phyloP scores from a whole-genome alignment of 2,797 vertebrate species.

The Sebastiscus tertius region DNA sequence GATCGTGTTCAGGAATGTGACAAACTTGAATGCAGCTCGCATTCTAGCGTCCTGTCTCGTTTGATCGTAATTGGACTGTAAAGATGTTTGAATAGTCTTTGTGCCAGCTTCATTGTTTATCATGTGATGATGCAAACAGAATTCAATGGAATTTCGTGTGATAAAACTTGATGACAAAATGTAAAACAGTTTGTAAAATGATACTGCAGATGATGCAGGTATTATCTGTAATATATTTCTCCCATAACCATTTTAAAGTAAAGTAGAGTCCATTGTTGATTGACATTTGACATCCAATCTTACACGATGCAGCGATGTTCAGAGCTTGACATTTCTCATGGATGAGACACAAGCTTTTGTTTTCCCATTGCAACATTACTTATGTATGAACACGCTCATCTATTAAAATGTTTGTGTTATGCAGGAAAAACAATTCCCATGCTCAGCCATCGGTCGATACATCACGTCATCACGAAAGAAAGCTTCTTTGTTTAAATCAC shows the following conservation, averaged over 20 bases:
- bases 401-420: slow-evolving; percentile 48
- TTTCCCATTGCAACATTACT: slow-evolving; percentile 52
- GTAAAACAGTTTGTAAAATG: neutral
- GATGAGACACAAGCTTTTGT: slow-evolving; percentile 46
- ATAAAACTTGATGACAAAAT: neutral
- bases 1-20: slow-evolving; percentile 29
- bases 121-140: neutral
- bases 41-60: neutral
- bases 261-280: slow-evolving; percentile 28
- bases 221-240: neutral
- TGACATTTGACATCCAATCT: no score
- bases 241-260: neutral
- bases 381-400: neutral
- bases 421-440: slow-evolving; percentile 2
- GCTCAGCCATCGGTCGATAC: neutral
- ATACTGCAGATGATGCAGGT: neutral
- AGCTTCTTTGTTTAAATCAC: slow-evolving; percentile 71
- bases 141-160: neutral
- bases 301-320: neutral
- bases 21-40: neutral
- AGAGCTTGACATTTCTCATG: slow-evolving; percentile 21
- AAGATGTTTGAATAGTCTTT: neutral
- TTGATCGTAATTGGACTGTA: slow-evolving; percentile 13
- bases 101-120: neutral
- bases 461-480: slow-evolving; percentile 27